Evolutionary conservation across 2,113 vertebrate species (phyloP).

Genomic region (human): GRCh38 chr2:240411501-240412000

Average conservation of each 20-base stretch:
- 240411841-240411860: background rate
- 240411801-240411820: too few relatives aligned
- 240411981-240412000: background rate
- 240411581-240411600: too few relatives aligned
- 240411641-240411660: background rate
- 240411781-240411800: background rate
- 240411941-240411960: background rate
- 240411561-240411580: background rate
- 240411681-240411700: background rate
- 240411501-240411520: background rate
- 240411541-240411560: background rate
- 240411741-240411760: background rate
- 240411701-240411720: too few relatives aligned
- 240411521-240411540: background rate
- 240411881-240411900: background rate
- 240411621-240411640: too few relatives aligned
- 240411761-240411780: background rate
- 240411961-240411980: background rate
- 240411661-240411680: too few relatives aligned
- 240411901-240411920: background rate
- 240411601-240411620: too few relatives aligned
- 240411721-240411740: background rate
- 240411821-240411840: background rate
- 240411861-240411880: background rate
- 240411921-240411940: background rate